Evolutionary conservation across 2,888 invertebrate species (phyloP), one percentile per base, ranked within the genome.

Genomic region (Acanthoscelides obtectus): DNA sequence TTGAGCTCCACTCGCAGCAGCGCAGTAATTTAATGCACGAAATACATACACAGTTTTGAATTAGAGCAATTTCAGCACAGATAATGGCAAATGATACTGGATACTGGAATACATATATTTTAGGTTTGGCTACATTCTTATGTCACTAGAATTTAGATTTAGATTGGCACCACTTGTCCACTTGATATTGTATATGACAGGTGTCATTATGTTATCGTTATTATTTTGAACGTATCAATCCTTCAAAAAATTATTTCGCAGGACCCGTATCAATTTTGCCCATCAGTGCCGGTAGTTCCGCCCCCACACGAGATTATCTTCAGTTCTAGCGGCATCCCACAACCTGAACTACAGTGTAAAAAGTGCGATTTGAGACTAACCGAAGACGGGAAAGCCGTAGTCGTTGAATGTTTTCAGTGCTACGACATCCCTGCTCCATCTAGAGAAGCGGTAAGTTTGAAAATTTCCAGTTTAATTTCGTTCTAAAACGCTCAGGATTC

Each of bases 341-440:
- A 74, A 20, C 73, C 77, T 8, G 67, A 75, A 68, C 75, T 76
- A 64, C 75, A 76, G 74, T 85, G 85, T 73, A 80, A 80, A 77
- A 81, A 77, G 77, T 85, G 85, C 71, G 82, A 84, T 76, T 77
- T 85, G 70, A 79, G 80, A 77, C 72, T 81, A 72, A 80, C 82
- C 20, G 70, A 79, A 6, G 82, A 83, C 72, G 78, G 79, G 69
- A 72, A 75, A 12, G 81, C 79, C 12, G 83, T 83, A 69, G 76
- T 84, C 70, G 76, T 85, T 63, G 79, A 80, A 71, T 85, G 85
- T 74, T 79, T 75, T 73, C 76, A 82, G 27, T 84, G 84, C 75
- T 78, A 76, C 70, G 83, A 84, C 72, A 71, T 80, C 68, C 77
- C 79, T 12, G 71, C 73, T 64, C 22, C 73, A 19, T 66, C 71